These are phyloP conservation scores for Allygus modestus DNA, from an alignment of 2,888 invertebrate genomes.

Conservation along the genomic window DNA sequence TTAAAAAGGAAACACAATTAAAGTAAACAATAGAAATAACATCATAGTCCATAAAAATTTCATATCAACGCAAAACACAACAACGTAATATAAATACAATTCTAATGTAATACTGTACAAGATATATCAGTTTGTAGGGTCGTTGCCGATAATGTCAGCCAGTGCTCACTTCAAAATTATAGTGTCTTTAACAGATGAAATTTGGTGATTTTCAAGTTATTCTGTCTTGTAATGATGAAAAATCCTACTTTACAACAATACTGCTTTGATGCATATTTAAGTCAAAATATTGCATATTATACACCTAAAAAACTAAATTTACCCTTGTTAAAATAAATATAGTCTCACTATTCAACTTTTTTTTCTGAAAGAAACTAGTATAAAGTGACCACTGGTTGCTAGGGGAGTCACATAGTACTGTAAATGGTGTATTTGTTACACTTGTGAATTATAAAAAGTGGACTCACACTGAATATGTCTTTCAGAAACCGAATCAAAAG, in stretches of 20 bases:
- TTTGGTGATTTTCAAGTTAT: no score
- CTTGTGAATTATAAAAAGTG: conserved; percentile 29
- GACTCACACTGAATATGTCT: background rate
- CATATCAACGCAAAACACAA: conserved; percentile 37
- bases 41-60: conserved; percentile 51
- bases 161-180: conserved; percentile 32
- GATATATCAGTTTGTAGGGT: conserved; percentile 41
- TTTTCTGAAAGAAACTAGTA: background rate
- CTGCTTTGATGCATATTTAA: no score
- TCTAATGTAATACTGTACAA: conserved; percentile 49
- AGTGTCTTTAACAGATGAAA: background rate
- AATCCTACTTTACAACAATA: no score
- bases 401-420: conserved; percentile 1
- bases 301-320: no score
- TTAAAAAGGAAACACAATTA: conserved; percentile 50
- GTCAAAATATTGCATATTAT: no score
- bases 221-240: no score
- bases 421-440: conserved; percentile 29
- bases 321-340: no score
- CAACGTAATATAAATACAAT: conserved; percentile 39
- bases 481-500: background rate
- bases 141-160: background rate
- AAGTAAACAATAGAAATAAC: conserved; percentile 38
- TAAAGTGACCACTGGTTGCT: conserved; percentile 32
- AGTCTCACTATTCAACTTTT: no score